Conservation (phyloP, 2,113 vertebrate species). For the Labrus mixtus region DNA sequence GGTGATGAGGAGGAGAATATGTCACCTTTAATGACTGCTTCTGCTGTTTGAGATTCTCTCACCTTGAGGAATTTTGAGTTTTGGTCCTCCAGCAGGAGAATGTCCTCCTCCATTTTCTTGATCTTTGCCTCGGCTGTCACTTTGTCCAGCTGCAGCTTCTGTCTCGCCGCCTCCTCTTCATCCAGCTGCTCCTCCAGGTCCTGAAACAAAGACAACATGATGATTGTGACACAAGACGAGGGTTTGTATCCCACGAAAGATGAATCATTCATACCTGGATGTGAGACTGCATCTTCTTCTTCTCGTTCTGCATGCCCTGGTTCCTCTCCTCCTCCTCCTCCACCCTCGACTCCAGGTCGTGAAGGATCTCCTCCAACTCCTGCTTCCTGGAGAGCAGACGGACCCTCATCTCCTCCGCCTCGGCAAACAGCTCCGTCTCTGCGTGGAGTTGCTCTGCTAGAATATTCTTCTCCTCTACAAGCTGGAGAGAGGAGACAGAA, state of each 20-base stretch:
- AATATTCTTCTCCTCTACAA: conserved; percentile 97
- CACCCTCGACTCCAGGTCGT: conserved; percentile 95
- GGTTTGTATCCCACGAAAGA: no score
- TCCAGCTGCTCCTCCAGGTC: conserved; percentile 98
- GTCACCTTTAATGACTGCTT: neutral
- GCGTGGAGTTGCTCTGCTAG: conserved; percentile 97
- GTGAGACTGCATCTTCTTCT: conserved; percentile 98
- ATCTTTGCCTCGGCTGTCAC: conserved; percentile 97
- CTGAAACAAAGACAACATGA: conserved; percentile 67
- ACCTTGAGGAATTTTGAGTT: conserved; percentile 98
- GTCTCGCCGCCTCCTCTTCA: conserved; percentile 96
- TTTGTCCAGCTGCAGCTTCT: conserved; percentile 98
- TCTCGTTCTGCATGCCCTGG: conserved; percentile 95
- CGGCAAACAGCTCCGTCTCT: conserved; percentile 96
- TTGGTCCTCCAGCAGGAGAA: conserved; percentile 95
- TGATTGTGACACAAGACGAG: no score
- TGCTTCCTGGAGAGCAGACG: conserved; percentile 96
- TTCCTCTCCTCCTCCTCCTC: conserved; percentile 98
- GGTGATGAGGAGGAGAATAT: no score
- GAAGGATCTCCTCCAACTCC: conserved; percentile 96
- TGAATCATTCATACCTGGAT: conserved; percentile 87
- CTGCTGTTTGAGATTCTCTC: conserved; percentile 22
- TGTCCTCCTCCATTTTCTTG: conserved; percentile 99
- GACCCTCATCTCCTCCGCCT: conserved; percentile 98
- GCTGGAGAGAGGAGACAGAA: conserved; percentile 64